Evolutionary conservation across 2,797 vertebrate genomes (phyloP), one percentile per base, ranked within the genome.

Genomic region (Dendrocincla fuliginosa): DNA sequence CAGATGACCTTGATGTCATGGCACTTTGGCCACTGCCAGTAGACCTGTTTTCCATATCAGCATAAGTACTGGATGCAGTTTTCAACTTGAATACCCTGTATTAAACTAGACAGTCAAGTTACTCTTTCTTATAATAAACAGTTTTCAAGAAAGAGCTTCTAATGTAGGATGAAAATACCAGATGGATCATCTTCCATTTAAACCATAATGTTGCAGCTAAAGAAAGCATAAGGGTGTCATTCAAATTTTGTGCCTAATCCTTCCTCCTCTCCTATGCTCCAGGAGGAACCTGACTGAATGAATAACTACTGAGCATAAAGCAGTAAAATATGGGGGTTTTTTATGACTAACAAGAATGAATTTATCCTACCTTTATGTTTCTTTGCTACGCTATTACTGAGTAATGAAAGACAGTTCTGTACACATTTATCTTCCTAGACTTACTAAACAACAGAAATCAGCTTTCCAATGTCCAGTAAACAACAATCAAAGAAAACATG

Each of bases 81-180:
- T 90, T 71, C 33, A 57, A 50, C 39, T 69, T 52, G 67, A 89
- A 85, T 41, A 61, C 2, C 18, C 32, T 75, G 41, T 23, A 71
- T 71, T 56, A 70, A 88, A 89, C 65, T 53, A 91, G 59, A 49
- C 19, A 75, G 53, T 44, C 46, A 80, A 89, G 90, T 77, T 93
- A 95, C 37, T 81, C 69, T 87, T 49, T 84, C 64, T 78, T 57
- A 47, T 71, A 89, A 79, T 37, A 57, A 88, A 87, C 59, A 67
- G 59, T 79, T 87, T 92, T 79, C 68, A 80, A 73, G 63, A 28
- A 67, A 59, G 65, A 95, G 50, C 47, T 91, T 91, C 74, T 25
- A 10, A 65, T 67, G 52, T 53, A 92, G 35, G 78, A 91, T 70
- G 79, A 92, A 93, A 93, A 91, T 81, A 95, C 71, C 85, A 94